Evolutionary conservation across 2,888 invertebrate species (phyloP), one percentile per base, ranked within the genome.

Genomic region (Nudaria mundana): DNA sequence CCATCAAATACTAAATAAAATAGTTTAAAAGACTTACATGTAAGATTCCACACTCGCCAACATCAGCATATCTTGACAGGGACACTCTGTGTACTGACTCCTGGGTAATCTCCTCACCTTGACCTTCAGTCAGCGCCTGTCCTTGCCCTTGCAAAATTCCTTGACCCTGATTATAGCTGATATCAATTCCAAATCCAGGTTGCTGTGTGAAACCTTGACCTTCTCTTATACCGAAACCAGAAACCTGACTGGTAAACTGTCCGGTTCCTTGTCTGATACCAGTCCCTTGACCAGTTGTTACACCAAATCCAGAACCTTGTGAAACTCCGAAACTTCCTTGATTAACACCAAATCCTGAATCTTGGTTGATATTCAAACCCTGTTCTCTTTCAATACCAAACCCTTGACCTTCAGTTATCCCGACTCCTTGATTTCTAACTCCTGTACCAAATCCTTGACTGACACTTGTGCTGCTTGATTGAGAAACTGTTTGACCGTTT

Each of bases 21-120:
- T n/a, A n/a, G n/a, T n/a, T n/a, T n/a, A n/a, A n/a, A n/a, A 28
- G 39, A 84, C 85, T 86, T 50, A 87, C 87, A 44, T 85, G 81
- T n/a, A 74, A 45, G 0, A 77, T 12, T 18, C 87, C 87, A 44
- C 87, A 87, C 13, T 83, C 72, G 7, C 82, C 83, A 1, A 56
- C 61, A 0, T 71, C 83, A 29, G 60, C 69, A 55, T 79, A 83
- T 32, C 56, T 66, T 35, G 63, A 56, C 31, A 85, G 43, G 66
- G 76, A 77, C 7, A 85, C 78, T 16, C 86, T 65, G 26, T 71
- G 67, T 0, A 66, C 59, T 0, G 64, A 28, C 6, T 52, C 53
- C 20, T 53, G 42, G 3, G 30, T 39, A 3, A 51, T 28, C 3
- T 52, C 38, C 14, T 64, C 50, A 0, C 62, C 61, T 14, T 56